Conservation (phyloP, 2,797 vertebrate genomes). For the Helicolenus hilgendorfi region DNA sequence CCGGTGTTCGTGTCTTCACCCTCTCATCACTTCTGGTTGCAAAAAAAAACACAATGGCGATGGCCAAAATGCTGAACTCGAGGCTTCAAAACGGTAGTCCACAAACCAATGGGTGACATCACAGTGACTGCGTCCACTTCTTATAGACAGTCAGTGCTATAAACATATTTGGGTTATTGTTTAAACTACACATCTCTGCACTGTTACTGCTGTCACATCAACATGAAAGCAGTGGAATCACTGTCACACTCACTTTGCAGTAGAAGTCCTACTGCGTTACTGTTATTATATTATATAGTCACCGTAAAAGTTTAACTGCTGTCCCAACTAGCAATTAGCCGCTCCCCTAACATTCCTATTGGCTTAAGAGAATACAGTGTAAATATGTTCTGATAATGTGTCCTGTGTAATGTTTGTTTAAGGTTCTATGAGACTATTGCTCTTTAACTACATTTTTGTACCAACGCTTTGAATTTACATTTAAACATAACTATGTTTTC, state of each 20-base stretch:
- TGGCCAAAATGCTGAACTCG: no score
- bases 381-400: background rate
- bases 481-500: no score
- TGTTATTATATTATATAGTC: constrained; percentile 3
- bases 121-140: no score
- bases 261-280: constrained; percentile 7
- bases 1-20: no score
- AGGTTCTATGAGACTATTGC: background rate
- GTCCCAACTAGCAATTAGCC: constrained; percentile 19
- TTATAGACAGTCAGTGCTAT: no score
- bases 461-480: no score
- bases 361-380: background rate
- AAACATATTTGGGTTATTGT: background rate
- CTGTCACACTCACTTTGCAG: constrained; percentile 4
- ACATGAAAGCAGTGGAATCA: background rate
- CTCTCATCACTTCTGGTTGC: no score
- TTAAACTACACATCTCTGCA: background rate
- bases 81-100: no score
- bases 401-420: background rate
- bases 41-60: no score
- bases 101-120: no score
- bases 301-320: constrained; percentile 40
- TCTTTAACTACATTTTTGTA: no score
- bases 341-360: constrained; percentile 5
- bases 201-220: background rate